Evolutionary conservation across 2,113 vertebrate species (phyloP), one percentile per base, ranked within the genome.

Genomic region (Phalacrocorax aristotelis): DNA sequence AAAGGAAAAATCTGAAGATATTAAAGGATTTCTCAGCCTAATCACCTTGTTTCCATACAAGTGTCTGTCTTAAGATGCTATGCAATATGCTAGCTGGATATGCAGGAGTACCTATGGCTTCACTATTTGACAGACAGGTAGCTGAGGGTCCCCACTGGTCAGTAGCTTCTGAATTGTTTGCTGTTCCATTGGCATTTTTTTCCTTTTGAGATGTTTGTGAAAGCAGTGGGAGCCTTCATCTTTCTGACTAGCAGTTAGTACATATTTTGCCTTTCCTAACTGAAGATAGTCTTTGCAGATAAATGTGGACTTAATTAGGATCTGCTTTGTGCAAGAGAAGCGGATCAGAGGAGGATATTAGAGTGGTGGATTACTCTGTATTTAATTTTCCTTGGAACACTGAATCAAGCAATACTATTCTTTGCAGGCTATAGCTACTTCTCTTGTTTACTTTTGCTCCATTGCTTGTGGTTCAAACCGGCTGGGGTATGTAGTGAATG

Each of bases 61-160:
- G 21, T 65, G 18, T 61, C 11, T 42, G 19, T 36, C 49, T 81
- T 49, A 70, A 77, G 58, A 40, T 72, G 30, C 2, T 49, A 7
- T 7, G 19, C 21, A 69, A 32, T 62, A 46, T 15, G 7, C 19
- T 54, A 55, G 29, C 34, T 22, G 46, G 32, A 44, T 76, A 61
- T 13, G 36, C 17, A 61, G 46, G 13, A 38, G 13, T 20, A 66
- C 15, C 57, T 70, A 5, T 57, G 61, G 18, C 42, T 87, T 91
- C 26, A 26, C 3, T 21, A 1, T 44, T 72, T 61, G 48, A 48
- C 25, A 68, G 27, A 52, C 22, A 0, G 0, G 17, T 38, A 61
- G 38, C 54, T 88, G 46, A 36, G 48, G 8, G 15, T 64, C 10
- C 44, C 40, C 13, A 26, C 18, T 62, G 21, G 54, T 61, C 36